Evolutionary conservation across 1,140 invertebrate genomes (phyloP), one percentile per base, ranked within the genome.

Genomic region (Caerostris extrusa): DNA sequence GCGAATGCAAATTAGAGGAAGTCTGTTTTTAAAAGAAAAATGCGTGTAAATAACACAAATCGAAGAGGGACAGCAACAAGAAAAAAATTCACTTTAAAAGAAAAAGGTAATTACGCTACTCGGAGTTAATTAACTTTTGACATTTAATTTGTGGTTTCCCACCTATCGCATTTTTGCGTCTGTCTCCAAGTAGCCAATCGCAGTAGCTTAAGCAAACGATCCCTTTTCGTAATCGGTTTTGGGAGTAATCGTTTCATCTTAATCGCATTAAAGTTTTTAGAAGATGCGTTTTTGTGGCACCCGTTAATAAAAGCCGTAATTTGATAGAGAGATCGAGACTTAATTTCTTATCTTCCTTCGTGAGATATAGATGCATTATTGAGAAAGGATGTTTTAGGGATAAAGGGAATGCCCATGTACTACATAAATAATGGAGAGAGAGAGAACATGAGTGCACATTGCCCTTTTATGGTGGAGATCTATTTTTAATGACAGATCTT

Each of bases 51-150:
- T 34, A 1, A 34, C 34, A 34, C 34, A 34, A 0, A 34, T 34
- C 34, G 34, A 34, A 34, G 34, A 34, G 34, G 0, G 34, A 34
- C 12, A n/a, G 14, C 3, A 10, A n/a, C 14, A 64, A 34, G 34
- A 34, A 34, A 34, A 34, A 34, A 34, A 1, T 0, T 34, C 2
- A 2, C 34, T n/a, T 34, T 34, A 34, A 34, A 34, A 34, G 34
- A 34, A 34, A 34, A 34, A 34, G 34, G 34, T 34, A 67, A 67
- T 67, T 67, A 67, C 61, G 61, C 14, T n/a, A 6, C 61, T 67
- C 12, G 61, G n/a, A 67, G 61, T 67, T 67, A 67, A 67, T 67
- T 67, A 67, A 67, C 61, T 67, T 67, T 67, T 67, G 61, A 67
- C 61, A 67, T 67, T 67, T 67, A 67, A 67, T 67, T 67, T 12